Evolutionary conservation across 2,797 vertebrate genomes (phyloP).

Genomic region (Pseudochromis fuscus): DNA sequence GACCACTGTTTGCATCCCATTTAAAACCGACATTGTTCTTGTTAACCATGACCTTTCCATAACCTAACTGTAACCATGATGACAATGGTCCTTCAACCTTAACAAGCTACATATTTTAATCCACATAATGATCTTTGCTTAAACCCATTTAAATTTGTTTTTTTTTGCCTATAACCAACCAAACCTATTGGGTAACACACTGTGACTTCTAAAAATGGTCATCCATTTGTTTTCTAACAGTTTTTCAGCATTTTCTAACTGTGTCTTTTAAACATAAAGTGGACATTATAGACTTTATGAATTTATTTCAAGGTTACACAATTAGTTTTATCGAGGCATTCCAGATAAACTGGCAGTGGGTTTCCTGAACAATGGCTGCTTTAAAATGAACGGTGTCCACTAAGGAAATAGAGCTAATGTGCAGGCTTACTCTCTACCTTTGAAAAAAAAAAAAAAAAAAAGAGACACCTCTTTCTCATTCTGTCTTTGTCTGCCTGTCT

Average conservation of each 20-base stretch:
- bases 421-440: neutral
- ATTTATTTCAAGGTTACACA: neutral
- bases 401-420: neutral
- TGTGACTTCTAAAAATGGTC: no score
- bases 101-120: no score
- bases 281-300: neutral
- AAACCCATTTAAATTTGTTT: no score
- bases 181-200: no score
- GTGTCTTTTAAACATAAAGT: neutral
- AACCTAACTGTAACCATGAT: no score
- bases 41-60: no score
- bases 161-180: no score
- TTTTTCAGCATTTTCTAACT: neutral
- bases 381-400: constrained; percentile 4
- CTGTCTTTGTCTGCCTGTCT: constrained; percentile 7
- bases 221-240: neutral
- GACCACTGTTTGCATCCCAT: neutral
- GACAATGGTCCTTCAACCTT: no score
- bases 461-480: neutral
- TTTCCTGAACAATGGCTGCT: neutral
- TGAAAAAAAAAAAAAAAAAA: neutral
- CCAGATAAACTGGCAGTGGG: neutral
- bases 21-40: no score
- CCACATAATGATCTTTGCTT: no score
- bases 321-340: constrained; percentile 3